Evolutionary conservation across 1,140 invertebrate genomes (phyloP), one percentile per base, ranked within the genome.

Genomic region (Drosophila mojavensis): DNA sequence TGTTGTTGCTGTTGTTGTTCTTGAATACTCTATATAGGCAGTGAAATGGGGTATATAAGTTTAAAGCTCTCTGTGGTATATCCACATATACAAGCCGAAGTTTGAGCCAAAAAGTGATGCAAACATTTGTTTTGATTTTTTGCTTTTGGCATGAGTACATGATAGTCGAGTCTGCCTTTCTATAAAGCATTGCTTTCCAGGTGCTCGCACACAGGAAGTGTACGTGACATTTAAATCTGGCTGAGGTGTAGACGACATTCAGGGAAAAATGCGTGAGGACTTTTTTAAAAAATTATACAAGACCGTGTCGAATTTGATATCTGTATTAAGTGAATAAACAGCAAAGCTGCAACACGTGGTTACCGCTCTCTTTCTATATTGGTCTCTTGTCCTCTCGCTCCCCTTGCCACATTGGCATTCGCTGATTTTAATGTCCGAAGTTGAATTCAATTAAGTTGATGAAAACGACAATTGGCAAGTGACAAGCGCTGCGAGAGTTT

Each of bases 361-460:
- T 60, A 24, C 10, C 48, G 7, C 33, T 15, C 17, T 4, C 39
- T 5, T n/a, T 6, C 17, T 24, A 3, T 5, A 30, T 30, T 30
- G 28, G 5, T 30, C 28, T 11, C n/a, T n/a, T 17, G 5, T 2
- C n/a, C n/a, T 11, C 13, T 17, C 56, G 5, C 41, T 24, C 43
- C 33, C 6, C 9, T 9, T 2, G 5, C 5, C 43, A 15, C 43
- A 11, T 39, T 11, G 36, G 36, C 36, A 20, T 45, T 48, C 26
- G 28, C 28, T 15, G 56, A 36, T 47, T 45, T 50, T 62, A 39
- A 48, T 69, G 60, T 47, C 33, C 73, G 53, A 65, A 69, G 58
- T 60, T 67, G 69, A 83, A 89, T 88, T 84, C 84, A 88, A 88
- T 88, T 88, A 84, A 80, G 61, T 78, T 89, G 84, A 88, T 88